Percentiles rank a stretch among this genome's conserved stretches.
phyloP scores from a whole-genome alignment of 1,140 invertebrate species.

The Zaprionus camerounensis region DNA sequence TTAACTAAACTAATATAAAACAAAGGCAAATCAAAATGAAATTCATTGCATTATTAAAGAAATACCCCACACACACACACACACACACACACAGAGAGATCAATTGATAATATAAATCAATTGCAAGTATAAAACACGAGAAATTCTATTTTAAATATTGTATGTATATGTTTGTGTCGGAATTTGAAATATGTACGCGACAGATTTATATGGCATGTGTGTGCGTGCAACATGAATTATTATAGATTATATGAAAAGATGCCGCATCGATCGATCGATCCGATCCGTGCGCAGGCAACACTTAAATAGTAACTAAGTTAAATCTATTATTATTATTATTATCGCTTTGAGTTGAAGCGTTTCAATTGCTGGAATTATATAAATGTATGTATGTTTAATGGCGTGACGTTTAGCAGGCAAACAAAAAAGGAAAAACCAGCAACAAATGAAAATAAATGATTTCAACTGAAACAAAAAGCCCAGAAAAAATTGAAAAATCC shows the following conservation, averaged over 20 bases:
- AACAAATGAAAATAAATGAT: conserved; percentile 56
- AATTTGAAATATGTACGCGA: conserved; percentile 62
- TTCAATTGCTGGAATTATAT: conserved; percentile 76
- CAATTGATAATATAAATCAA: conserved; percentile 73
- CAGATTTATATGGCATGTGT: conserved; percentile 39
- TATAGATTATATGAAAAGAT: conserved; percentile 61
- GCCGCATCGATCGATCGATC: conserved; percentile 30
- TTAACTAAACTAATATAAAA: conserved; percentile 42
- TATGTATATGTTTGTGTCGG: conserved; percentile 78
- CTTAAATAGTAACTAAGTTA: conserved; percentile 78
- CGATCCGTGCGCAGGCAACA: conserved; percentile 52
- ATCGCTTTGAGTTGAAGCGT: conserved; percentile 69
- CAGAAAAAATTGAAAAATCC: conserved; percentile 60
- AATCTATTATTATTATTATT: conserved; percentile 62
- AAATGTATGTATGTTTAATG: conserved; percentile 58
- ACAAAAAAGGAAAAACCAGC: conserved; percentile 50
- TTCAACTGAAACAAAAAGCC: conserved; percentile 34
- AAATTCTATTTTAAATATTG: conserved; percentile 79
- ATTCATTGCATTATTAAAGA: conserved; percentile 58
- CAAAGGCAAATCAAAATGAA: conserved; percentile 60
- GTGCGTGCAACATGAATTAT: conserved; percentile 55
- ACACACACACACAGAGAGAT: conserved; percentile 55
- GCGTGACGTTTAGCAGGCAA: conserved; percentile 61
- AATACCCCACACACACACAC: conserved; percentile 26
- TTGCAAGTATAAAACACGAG: conserved; percentile 33